These are phyloP conservation scores for Saccopteryx leptura DNA, from an alignment of 2,113 vertebrate species.

Conservation along the genomic window DNA sequence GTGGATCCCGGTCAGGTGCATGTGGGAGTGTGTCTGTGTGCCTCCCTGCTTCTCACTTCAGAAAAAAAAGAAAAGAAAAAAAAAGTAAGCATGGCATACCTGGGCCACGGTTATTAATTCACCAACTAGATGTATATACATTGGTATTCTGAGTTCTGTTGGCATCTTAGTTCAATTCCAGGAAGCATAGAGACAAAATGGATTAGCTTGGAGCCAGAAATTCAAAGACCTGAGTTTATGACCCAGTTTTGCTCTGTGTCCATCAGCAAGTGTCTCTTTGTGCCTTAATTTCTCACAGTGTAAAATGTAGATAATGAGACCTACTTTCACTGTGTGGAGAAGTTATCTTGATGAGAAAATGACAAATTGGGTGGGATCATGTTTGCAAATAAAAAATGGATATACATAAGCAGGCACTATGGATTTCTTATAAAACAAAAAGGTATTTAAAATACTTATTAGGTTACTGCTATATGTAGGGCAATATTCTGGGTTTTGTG, in stretches of 20 bases:
- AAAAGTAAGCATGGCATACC: background rate
- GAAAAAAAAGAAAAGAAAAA: background rate
- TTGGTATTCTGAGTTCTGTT: background rate
- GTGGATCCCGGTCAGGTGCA: too few relatives aligned
- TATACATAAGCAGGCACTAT: background rate
- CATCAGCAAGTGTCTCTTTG: background rate
- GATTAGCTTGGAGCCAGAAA: background rate
- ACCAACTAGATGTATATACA: background rate
- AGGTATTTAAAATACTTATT: conserved; percentile 47
- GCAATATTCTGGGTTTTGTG: background rate
- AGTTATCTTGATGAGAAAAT: conserved; percentile 37
- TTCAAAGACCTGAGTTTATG: conserved; percentile 1
- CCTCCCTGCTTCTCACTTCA: too few relatives aligned
- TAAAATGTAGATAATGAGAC: conserved; percentile 22
- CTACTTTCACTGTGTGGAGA: conserved; percentile 16
- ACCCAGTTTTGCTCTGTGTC: conserved; percentile 13
- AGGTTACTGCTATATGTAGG: conserved; percentile 9
- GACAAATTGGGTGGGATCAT: conserved; percentile 20
- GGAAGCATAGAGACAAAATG: background rate
- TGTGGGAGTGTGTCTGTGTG: too few relatives aligned
- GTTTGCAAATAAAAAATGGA: conserved; percentile 57
- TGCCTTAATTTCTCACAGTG: background rate
- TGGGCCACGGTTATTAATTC: conserved; percentile 29
- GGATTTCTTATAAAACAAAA: conserved; percentile 53
- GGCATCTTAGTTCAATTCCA: background rate